These are phyloP conservation scores for Myotis brandtii DNA, from an alignment of 2,113 vertebrate genomes.

Conservation along the genomic window DNA sequence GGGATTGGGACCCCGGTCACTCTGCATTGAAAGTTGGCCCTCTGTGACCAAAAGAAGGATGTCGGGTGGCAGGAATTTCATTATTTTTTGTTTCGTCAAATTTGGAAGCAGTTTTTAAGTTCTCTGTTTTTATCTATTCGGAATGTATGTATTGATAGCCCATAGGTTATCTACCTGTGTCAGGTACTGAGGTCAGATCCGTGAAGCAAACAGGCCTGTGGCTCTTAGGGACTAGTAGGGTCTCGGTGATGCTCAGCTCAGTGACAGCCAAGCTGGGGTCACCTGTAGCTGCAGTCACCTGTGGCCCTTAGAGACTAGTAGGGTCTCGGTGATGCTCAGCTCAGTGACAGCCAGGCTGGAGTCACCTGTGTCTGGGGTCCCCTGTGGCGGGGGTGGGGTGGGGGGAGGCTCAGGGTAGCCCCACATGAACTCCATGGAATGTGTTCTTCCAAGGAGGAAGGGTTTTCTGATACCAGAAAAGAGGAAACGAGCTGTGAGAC, in stretches of 20 bases:
- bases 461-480: neutral
- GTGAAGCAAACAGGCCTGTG: neutral
- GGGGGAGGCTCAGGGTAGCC: no score
- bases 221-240: no score
- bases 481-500: neutral
- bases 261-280: neutral
- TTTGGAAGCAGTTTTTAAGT: neutral
- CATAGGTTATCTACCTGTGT: neutral
- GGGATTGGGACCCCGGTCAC: neutral
- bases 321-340: neutral
- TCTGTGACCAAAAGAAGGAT: no score
- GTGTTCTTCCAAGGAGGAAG: neutral
- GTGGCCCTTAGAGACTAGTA: no score
- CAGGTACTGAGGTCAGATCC: neutral
- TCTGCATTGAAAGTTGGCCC: no score
- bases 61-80: neutral
- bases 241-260: neutral
- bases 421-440: neutral
- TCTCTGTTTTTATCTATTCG: neutral
- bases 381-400: no score
- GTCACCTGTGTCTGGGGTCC: neutral
- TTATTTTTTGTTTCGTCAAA: neutral
- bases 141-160: neutral
- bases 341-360: neutral
- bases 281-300: neutral